Evolutionary conservation across 2,113 vertebrate genomes (phyloP), one percentile per base, ranked within the genome.

Genomic region (Labeo rohita): DNA sequence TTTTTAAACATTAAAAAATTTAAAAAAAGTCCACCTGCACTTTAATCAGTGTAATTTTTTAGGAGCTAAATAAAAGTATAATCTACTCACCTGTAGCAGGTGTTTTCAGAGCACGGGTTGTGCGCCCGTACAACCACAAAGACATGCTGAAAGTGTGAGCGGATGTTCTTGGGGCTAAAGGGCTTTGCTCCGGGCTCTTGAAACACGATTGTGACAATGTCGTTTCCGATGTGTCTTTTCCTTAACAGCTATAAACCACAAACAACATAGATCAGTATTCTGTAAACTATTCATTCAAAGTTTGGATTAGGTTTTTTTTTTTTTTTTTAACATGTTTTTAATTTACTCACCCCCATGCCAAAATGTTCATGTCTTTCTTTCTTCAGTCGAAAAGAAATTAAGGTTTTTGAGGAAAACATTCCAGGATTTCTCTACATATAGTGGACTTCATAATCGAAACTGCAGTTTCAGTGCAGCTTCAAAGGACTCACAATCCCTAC

Each of bases 121-220:
- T 99, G 97, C 7, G 93, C 97, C 50, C 95, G 93, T 36, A 99
- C 98, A 1, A 99, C 94, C 91, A 99, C 96, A 10, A 99, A 99
- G 61, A 99, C 98, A 0, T 99, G 98, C 92, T 99, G 98, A 90
- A 99, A 99, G 93, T 99, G 98, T 7, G 98, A 99, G 6, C 98
- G 97, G 82, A 99, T 99, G 92, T 99, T 99, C 94, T 99, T 99
- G 34, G 98, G 98, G 83, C 97, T 99, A 95, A 99, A 99, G 0
- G 98, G 96, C 63, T 97, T 96, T 4, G 98, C 98, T 70, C 98
- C 98, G 0, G 98, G 97, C 90, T 99, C 98, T 93, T 99, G 98
- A 94, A 99, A 98, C 93, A 99, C 98, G 83, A 99, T 97, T 3
- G 98, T 99, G 88, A 99, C 97, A 11, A 99, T 99, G 89, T 99